These are phyloP conservation scores for Drosophila lacteicornis DNA, from an alignment of 1,140 invertebrate genomes.

Conservation along the genomic window DNA sequence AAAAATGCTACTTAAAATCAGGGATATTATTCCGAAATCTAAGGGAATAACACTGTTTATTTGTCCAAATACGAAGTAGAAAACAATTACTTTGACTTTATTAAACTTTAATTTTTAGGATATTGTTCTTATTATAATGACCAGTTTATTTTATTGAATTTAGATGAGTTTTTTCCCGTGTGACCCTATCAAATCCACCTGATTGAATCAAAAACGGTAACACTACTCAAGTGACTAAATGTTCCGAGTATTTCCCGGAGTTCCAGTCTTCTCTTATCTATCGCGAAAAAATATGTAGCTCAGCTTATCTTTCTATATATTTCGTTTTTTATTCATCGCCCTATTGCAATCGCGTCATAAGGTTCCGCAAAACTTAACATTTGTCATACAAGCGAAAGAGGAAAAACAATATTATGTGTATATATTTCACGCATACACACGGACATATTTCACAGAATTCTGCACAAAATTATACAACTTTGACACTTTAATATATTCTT, in stretches of 20 bases:
- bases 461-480: conserved; percentile 58
- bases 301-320: conserved; percentile 65
- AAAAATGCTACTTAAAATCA: too few relatives aligned
- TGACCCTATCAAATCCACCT: neutral
- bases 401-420: conserved; percentile 23
- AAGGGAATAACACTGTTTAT: too few relatives aligned
- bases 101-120: neutral
- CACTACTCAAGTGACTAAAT: conserved; percentile 35
- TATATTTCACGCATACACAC: conserved; percentile 32
- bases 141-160: too few relatives aligned
- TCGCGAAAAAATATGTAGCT: conserved; percentile 30
- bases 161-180: neutral
- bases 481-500: conserved; percentile 42
- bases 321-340: conserved; percentile 28
- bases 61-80: too few relatives aligned
- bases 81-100: neutral
- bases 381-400: conserved; percentile 52
- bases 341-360: conserved; percentile 57
- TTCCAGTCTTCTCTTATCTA: conserved; percentile 53
- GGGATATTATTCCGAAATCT: too few relatives aligned
- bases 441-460: conserved; percentile 50
- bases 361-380: conserved; percentile 50
- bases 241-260: conserved; percentile 20
- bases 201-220: conserved; percentile 10
- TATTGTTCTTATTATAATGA: neutral